A percentile compares a stretch with the other conserved stretches of the same genome.
phyloP scores from a whole-genome alignment of 2,113 vertebrate species.

The Oryzias melastigma region DNA sequence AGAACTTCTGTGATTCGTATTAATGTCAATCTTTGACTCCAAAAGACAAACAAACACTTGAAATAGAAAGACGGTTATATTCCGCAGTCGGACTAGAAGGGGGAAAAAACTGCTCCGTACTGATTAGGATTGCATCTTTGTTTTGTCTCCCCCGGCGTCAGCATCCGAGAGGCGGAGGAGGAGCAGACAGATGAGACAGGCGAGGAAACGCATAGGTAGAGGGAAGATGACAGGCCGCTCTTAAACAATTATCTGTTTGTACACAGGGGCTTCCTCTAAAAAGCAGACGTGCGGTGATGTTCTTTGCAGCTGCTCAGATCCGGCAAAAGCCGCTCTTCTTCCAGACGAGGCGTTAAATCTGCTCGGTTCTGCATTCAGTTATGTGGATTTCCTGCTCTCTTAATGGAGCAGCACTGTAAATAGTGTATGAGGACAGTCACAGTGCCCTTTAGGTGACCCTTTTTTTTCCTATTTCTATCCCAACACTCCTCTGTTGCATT shows the following conservation, averaged over 20 bases:
- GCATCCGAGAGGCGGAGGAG: slow-evolving; percentile 31
- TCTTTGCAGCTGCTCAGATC: slow-evolving; percentile 43
- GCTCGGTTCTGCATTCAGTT: slow-evolving; percentile 36
- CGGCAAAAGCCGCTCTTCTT: slow-evolving; percentile 57
- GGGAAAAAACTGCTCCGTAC: slow-evolving; percentile 53
- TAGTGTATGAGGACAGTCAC: slow-evolving; percentile 63
- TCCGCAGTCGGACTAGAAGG: slow-evolving; percentile 36
- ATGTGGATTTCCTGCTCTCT: slow-evolving; percentile 39
- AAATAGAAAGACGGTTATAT: slow-evolving; percentile 35
- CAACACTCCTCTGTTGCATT: slow-evolving; percentile 25
- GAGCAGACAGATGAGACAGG: slow-evolving; percentile 53
- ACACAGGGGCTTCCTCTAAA: slow-evolving; percentile 37
- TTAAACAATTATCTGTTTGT: slow-evolving; percentile 59
- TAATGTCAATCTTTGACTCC: slow-evolving; percentile 22
- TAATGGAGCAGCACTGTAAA: slow-evolving; percentile 53
- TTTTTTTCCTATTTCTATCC: slow-evolving; percentile 32
- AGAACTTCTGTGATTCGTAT: slow-evolving; percentile 16
- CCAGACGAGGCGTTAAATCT: slow-evolving; percentile 44
- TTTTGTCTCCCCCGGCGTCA: slow-evolving; percentile 56
- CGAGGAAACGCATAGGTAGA: slow-evolving; percentile 55
- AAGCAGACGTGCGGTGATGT: slow-evolving; percentile 43
- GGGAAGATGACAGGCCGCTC: slow-evolving; percentile 56
- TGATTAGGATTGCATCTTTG: slow-evolving; percentile 64
- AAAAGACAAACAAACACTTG: slow-evolving; percentile 33
- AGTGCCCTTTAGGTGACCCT: slow-evolving; percentile 51